Conservation (phyloP, 2,888 invertebrate genomes). For the Monochamus alternatus region DNA sequence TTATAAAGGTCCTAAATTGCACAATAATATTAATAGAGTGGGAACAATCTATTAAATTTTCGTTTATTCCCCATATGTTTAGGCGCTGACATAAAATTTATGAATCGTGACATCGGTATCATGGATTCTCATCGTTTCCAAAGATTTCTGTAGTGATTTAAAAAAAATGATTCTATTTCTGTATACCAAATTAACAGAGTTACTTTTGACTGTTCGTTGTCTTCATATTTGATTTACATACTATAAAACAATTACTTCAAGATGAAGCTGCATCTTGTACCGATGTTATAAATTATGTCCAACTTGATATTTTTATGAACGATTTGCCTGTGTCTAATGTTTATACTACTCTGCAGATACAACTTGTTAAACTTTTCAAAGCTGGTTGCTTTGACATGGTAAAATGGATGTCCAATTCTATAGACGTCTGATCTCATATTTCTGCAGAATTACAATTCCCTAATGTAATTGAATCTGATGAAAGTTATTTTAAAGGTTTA, state of each 20-base stretch:
- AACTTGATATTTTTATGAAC: conserved; percentile 1
- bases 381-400: not conserved
- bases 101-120: not conserved
- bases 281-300: not conserved
- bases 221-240: not conserved
- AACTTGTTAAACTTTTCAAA: not conserved
- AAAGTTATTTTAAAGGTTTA: not conserved
- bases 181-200: not conserved
- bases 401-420: not conserved
- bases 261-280: not conserved
- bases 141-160: not conserved
- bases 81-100: not conserved
- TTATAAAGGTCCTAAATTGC: not conserved
- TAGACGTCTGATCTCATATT: not conserved
- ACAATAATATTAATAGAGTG: not conserved
- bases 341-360: not conserved
- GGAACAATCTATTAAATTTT: not conserved
- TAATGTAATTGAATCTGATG: not conserved
- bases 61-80: not conserved
- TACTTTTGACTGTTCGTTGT: not conserved
- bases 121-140: not conserved
- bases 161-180: not conserved
- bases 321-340: not conserved
- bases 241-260: not conserved
- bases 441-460: not conserved